These are phyloP conservation scores for Trissolcus brochymenae DNA, from an alignment of 2,888 invertebrate species.

Conservation along the genomic window DNA sequence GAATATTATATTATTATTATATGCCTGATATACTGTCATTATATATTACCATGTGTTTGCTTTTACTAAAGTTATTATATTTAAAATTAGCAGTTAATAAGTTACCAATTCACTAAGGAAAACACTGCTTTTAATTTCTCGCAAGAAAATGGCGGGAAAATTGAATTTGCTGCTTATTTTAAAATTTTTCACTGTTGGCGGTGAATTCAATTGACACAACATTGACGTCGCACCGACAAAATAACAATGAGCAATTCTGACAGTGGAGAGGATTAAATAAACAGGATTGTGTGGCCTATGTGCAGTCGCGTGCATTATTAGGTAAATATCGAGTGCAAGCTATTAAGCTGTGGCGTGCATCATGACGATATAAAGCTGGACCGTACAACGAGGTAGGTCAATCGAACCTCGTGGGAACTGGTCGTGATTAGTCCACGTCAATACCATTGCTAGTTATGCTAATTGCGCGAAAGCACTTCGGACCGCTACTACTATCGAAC, in stretches of 20 bases:
- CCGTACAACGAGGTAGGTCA: slow-evolving; percentile 49
- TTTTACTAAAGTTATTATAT: too few relatives aligned
- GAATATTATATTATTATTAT: too few relatives aligned
- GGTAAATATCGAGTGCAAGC: slow-evolving; percentile 51
- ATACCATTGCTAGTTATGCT: slow-evolving; percentile 71
- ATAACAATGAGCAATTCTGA: background rate
- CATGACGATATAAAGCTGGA: slow-evolving; percentile 51
- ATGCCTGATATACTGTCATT: too few relatives aligned
- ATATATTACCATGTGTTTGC: too few relatives aligned
- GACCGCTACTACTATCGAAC: slow-evolving; percentile 60
- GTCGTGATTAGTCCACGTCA: slow-evolving; percentile 72
- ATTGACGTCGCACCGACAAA: too few relatives aligned
- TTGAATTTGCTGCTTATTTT: too few relatives aligned
- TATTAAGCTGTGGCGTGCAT: slow-evolving; percentile 49
- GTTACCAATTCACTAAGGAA: too few relatives aligned
- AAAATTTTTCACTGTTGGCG: too few relatives aligned
- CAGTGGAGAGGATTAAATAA: background rate
- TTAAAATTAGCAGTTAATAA: too few relatives aligned
- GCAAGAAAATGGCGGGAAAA: too few relatives aligned
- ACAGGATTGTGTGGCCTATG: slow-evolving; percentile 3
- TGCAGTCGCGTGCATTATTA: slow-evolving; percentile 26
- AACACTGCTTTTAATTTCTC: too few relatives aligned
- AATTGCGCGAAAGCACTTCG: slow-evolving; percentile 72
- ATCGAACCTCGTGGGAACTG: slow-evolving; percentile 71
- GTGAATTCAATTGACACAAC: too few relatives aligned